Evolutionary conservation across 2,797 vertebrate species (phyloP).

Genomic region (Tokudaia tokunoshimensis): DNA sequence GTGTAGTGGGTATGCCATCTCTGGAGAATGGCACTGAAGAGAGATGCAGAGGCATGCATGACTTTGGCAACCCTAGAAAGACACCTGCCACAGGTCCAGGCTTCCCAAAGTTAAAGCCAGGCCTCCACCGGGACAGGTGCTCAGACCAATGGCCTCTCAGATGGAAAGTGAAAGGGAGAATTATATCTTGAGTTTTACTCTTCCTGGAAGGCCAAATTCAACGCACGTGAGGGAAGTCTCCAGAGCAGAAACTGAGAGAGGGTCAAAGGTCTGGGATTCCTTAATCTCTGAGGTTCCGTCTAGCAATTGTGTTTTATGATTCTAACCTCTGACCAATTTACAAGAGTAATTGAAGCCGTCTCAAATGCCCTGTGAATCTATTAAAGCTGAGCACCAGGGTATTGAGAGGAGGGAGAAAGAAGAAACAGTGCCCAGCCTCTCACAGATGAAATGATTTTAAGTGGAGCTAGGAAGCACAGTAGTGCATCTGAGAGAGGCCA

Average conservation of each 20-base stretch:
- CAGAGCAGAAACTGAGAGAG: background rate
- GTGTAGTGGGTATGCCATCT: background rate
- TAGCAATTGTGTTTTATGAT: conserved; percentile 14
- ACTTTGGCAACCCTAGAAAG: background rate
- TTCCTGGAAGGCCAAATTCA: background rate
- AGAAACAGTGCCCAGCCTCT: background rate
- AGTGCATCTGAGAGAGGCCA: background rate
- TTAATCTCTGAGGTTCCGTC: background rate
- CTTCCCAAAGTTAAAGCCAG: background rate
- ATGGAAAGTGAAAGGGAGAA: background rate
- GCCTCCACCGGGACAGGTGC: background rate
- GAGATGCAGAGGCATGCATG: background rate
- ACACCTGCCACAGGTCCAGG: background rate
- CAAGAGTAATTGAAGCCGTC: conserved; percentile 49
- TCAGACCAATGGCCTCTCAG: background rate
- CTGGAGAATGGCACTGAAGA: background rate
- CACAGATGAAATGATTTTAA: background rate
- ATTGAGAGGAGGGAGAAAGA: background rate
- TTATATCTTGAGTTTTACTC: background rate
- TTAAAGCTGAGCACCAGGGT: background rate
- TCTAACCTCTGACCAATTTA: conserved; percentile 62
- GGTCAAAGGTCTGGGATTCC: conserved; percentile 10
- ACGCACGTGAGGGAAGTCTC: background rate
- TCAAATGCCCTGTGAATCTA: background rate
- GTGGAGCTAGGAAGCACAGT: background rate